A percentile compares a stretch with the other conserved stretches of the same genome.
Conservation (phyloP, 2,888 invertebrate species). For the Teleiodes luculella region DNA sequence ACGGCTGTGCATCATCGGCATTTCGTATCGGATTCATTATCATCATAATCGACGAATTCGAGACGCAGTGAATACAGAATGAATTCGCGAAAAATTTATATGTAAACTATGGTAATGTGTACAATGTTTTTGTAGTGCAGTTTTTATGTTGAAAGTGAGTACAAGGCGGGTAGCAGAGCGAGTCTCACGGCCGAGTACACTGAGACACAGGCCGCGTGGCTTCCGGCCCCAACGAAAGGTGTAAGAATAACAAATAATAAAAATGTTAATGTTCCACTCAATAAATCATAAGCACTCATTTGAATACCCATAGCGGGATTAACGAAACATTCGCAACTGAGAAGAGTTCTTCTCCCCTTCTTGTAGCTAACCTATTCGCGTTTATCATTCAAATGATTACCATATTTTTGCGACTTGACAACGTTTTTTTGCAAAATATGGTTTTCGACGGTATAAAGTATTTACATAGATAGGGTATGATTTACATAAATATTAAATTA, state of each 20-base stretch:
- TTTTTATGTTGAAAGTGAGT: conserved; percentile 58
- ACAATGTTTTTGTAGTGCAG: conserved; percentile 57
- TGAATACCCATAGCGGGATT: conserved; percentile 75
- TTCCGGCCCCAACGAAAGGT: conserved; percentile 74
- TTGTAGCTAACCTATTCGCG: conserved; percentile 37
- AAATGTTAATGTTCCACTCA: conserved; percentile 80
- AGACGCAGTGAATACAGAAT: conserved; percentile 70
- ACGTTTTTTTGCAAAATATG: conserved; percentile 27
- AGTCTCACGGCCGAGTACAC: conserved; percentile 75
- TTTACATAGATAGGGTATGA: neutral
- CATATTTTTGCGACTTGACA: conserved; percentile 50
- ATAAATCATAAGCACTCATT: conserved; percentile 79
- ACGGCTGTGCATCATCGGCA: conserved; percentile 72
- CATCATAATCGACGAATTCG: conserved; percentile 71
- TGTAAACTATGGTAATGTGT: conserved; percentile 77
- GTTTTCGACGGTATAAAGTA: neutral
- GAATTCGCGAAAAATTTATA: conserved; percentile 77
- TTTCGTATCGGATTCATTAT: conserved; percentile 72
- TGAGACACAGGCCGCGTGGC: conserved; percentile 76
- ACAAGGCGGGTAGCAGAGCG: conserved; percentile 44
- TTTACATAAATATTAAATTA: neutral
- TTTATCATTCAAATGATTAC: conserved; percentile 51
- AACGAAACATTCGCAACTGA: conserved; percentile 66
- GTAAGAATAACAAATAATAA: conserved; percentile 80
- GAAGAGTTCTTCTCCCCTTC: conserved; percentile 34